Conservation (phyloP, 2,888 invertebrate genomes). For the Lampropteryx suffumata region DNA sequence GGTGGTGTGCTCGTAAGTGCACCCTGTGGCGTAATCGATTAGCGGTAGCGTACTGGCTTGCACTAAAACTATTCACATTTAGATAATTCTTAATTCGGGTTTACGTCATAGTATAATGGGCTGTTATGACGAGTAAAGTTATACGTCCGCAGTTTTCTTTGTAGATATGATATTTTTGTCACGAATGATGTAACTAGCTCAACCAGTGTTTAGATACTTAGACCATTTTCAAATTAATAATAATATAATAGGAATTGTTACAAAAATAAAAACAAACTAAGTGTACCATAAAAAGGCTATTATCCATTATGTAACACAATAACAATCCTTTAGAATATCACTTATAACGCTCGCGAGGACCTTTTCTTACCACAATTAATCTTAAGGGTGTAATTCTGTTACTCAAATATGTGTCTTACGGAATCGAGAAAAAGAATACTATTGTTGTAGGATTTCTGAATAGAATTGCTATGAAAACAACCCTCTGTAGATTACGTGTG, state of each 20-base stretch:
- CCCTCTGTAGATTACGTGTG: slow-evolving; percentile 14
- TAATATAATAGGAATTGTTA: background rate
- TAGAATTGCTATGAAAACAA: slow-evolving; percentile 13
- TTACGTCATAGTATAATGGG: too few species aligned
- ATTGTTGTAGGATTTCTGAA: background rate
- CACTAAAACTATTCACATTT: too few species aligned
- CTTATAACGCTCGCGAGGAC: slow-evolving; percentile 27
- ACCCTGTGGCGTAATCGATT: too few species aligned
- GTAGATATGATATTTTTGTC: too few species aligned
- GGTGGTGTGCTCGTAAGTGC: too few species aligned
- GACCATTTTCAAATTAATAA: too few species aligned
- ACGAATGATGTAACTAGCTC: too few species aligned
- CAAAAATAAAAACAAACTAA: slow-evolving; percentile 24
- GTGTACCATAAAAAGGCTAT: slow-evolving; percentile 26
- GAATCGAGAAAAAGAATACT: slow-evolving; percentile 8
- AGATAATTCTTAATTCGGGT: too few species aligned
- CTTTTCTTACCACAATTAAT: slow-evolving; percentile 32
- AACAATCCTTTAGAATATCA: slow-evolving; percentile 33
- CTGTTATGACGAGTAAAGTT: too few species aligned
- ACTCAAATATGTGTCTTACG: slow-evolving; percentile 20
- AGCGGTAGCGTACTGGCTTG: too few species aligned
- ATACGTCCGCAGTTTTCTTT: too few species aligned
- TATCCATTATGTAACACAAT: slow-evolving; percentile 30
- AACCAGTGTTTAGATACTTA: too few species aligned
- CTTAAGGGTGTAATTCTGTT: slow-evolving; percentile 11